Conservation (phyloP, 2,797 vertebrate species). For the Acipenser oxyrinchus region DNA sequence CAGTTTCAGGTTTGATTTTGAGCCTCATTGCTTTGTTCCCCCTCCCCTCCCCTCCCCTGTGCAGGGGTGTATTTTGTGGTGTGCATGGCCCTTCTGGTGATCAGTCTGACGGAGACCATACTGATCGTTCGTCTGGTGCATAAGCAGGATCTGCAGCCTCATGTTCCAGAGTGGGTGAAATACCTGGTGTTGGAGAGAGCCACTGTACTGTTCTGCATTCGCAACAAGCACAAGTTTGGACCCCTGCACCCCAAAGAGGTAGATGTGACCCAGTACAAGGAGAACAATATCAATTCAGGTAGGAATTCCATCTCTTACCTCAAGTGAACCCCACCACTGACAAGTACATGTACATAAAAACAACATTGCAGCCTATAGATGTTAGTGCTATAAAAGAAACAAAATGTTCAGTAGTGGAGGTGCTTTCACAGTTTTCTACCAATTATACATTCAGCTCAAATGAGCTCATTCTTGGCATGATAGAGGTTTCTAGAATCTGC, state of each 20-base stretch:
- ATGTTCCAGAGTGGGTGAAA: constrained; percentile 79
- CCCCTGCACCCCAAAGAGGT: constrained; percentile 36
- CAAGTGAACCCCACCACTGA: background rate
- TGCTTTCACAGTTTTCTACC: no score
- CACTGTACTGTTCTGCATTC: constrained; percentile 71
- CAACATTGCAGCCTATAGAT: background rate
- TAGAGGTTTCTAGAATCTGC: no score
- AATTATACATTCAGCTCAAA: no score
- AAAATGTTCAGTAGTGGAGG: no score
- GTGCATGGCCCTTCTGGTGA: constrained; percentile 95
- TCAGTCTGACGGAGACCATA: constrained; percentile 90
- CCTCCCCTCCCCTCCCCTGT: background rate
- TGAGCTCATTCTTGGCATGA: no score
- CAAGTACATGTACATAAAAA: background rate
- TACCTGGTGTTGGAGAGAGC: constrained; percentile 72
- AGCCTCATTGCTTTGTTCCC: no score
- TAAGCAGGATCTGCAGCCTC: constrained; percentile 87
- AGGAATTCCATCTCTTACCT: constrained; percentile 19
- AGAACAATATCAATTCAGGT: constrained; percentile 70
- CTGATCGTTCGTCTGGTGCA: constrained; percentile 88
- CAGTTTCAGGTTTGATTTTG: constrained; percentile 50
- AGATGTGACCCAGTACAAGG: constrained; percentile 54
- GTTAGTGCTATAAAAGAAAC: background rate
- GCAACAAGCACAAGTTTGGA: constrained; percentile 55
- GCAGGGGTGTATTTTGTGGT: constrained; percentile 92